These are phyloP conservation scores for Nycticebus coucang DNA, from an alignment of 2,113 vertebrate species.

Conservation along the genomic window DNA sequence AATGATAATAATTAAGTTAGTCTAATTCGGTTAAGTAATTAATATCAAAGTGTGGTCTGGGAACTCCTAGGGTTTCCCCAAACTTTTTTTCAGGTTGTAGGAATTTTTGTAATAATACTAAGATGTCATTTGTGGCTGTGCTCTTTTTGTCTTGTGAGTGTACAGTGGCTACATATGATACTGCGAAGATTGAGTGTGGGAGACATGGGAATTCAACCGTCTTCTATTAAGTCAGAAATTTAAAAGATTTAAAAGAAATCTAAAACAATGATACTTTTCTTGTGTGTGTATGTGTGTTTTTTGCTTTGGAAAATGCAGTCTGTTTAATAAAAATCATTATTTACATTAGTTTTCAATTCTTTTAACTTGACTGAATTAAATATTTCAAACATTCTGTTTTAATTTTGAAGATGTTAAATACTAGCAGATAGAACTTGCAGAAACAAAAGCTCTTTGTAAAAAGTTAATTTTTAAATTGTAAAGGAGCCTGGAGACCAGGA, in stretches of 20 bases:
- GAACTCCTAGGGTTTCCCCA: neutral
- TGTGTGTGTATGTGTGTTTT: neutral
- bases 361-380: slow-evolving; percentile 20
- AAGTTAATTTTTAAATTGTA: neutral
- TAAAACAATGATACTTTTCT: neutral
- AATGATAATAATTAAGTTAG: neutral
- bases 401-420: neutral
- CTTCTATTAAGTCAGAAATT: slow-evolving; percentile 7
- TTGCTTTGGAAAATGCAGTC: neutral
- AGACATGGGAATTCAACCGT: neutral
- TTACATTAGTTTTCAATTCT: neutral
- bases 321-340: neutral
- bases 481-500: neutral
- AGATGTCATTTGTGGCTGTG: neutral
- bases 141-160: neutral
- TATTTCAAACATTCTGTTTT: neutral
- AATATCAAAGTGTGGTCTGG: neutral
- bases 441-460: neutral
- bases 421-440: neutral
- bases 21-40: neutral
- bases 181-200: neutral
- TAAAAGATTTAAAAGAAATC: neutral
- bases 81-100: neutral
- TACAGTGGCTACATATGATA: neutral
- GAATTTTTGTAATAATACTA: neutral